Percentiles rank a stretch among this genome's conserved stretches.
Evolutionary conservation across 2,888 invertebrate species (phyloP).

Genomic region (Philopedon plagiatum): DNA sequence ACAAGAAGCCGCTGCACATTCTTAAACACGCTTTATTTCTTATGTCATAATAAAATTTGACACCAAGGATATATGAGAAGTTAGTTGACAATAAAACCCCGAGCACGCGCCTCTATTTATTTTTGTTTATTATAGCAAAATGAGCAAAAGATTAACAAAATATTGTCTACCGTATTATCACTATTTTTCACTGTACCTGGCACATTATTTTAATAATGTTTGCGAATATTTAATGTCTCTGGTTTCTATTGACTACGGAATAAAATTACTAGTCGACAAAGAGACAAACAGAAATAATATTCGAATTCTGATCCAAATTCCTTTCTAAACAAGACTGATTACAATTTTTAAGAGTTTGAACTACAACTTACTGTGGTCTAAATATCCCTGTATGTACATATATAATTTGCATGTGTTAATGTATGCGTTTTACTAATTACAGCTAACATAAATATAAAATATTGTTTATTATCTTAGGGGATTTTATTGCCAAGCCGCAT

Average conservation of each 20-base stretch:
- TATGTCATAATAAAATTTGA: constrained; percentile 14
- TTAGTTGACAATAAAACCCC: background rate
- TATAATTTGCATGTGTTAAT: background rate
- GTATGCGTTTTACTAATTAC: constrained; percentile 22
- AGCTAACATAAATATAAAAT: constrained; percentile 26
- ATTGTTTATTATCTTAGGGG: constrained; percentile 33
- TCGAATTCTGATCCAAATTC: background rate
- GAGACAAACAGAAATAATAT: too few species aligned
- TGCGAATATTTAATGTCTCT: background rate
- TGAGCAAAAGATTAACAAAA: background rate
- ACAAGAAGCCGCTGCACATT: background rate
- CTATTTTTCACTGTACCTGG: background rate
- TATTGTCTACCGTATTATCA: background rate
- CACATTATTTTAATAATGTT: background rate
- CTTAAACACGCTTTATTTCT: background rate
- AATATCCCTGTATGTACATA: background rate
- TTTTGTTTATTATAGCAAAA: background rate
- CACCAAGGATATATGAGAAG: constrained; percentile 10
- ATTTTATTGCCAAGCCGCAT: constrained; percentile 25
- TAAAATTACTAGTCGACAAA: too few species aligned
- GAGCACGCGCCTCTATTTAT: constrained; percentile 1
- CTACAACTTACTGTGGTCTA: too few species aligned
- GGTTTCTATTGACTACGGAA: too few species aligned
- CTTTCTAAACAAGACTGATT: background rate
- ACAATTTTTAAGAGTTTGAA: too few species aligned